These are phyloP conservation scores for Brachyopa scutellaris DNA, from an alignment of 2,888 invertebrate genomes.

Conservation along the genomic window DNA sequence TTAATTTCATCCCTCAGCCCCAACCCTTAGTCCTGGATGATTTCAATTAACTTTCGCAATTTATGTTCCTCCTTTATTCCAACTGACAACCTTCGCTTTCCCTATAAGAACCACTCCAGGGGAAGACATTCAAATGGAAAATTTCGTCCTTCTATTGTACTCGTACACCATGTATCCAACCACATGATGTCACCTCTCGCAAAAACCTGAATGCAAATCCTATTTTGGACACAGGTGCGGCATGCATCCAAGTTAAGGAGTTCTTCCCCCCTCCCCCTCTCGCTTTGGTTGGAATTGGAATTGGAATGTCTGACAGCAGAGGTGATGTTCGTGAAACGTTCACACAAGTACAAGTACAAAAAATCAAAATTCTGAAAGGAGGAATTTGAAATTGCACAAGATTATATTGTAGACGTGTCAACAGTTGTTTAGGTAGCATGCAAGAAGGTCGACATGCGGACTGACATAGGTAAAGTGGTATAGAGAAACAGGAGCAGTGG, in stretches of 20 bases:
- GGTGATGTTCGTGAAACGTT: constrained; percentile 4
- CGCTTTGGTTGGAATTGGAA: too few species aligned
- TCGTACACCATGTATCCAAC: constrained; percentile 9
- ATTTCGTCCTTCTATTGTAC: constrained; percentile 32
- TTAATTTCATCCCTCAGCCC: constrained; percentile 47
- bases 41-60: constrained; percentile 68
- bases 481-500: constrained; percentile 51
- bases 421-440: constrained; percentile 67
- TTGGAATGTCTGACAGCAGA: constrained; percentile 31
- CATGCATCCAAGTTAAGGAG: constrained; percentile 63
- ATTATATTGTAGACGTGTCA: constrained; percentile 72
- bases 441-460: constrained; percentile 69
- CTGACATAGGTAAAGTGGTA: constrained; percentile 68
- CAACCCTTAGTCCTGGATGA: constrained; percentile 38
- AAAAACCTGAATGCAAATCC: constrained; percentile 68
- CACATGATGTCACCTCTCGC: constrained; percentile 58
- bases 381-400: constrained; percentile 66
- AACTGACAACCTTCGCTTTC: background rate
- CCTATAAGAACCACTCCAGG: too few species aligned
- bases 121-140: constrained; percentile 49
- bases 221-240: constrained; percentile 69
- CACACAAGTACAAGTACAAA: constrained; percentile 38
- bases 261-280: too few species aligned
- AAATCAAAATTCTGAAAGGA: constrained; percentile 68
- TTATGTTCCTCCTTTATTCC: constrained; percentile 21